A percentile compares a stretch with the other conserved stretches of the same genome.
Evolutionary conservation across 2,888 invertebrate genomes (phyloP).

Genomic region (Anarsia innoxiella): DNA sequence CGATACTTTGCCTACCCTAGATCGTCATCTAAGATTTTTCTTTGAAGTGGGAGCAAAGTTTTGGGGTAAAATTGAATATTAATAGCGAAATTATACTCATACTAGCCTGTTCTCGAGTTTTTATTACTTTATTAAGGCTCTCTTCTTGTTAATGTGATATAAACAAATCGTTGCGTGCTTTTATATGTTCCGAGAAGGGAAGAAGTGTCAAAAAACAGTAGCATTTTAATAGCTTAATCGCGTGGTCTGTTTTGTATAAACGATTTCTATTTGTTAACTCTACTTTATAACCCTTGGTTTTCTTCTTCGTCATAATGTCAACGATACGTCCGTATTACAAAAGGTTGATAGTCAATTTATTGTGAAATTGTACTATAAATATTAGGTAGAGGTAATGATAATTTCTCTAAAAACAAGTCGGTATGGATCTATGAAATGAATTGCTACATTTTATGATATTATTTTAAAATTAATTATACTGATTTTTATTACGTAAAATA

Average conservation of each 20-base stretch:
- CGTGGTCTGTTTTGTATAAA: constrained; percentile 48
- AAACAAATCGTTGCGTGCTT: constrained; percentile 61
- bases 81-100: constrained; percentile 69
- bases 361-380: too few species aligned
- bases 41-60: constrained; percentile 61
- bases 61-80: constrained; percentile 72
- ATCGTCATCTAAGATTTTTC: constrained; percentile 68
- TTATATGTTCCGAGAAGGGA: constrained; percentile 61
- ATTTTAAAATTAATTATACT: too few species aligned
- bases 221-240: constrained; percentile 69
- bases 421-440: too few species aligned
- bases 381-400: too few species aligned
- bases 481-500: too few species aligned
- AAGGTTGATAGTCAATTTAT: too few species aligned
- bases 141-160: constrained; percentile 63
- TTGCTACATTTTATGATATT: too few species aligned
- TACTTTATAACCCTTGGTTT: constrained; percentile 29
- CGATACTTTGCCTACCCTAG: constrained; percentile 51
- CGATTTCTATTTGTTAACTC: constrained; percentile 41
- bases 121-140: constrained; percentile 69
- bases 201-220: constrained; percentile 70
- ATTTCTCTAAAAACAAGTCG: too few species aligned
- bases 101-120: constrained; percentile 47
- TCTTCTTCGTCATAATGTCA: constrained; percentile 16
- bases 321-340: too few species aligned